Evolutionary conservation across 1,140 invertebrate genomes (phyloP), one percentile per base, ranked within the genome.

Genomic region (Aphelinus atriplicis): DNA sequence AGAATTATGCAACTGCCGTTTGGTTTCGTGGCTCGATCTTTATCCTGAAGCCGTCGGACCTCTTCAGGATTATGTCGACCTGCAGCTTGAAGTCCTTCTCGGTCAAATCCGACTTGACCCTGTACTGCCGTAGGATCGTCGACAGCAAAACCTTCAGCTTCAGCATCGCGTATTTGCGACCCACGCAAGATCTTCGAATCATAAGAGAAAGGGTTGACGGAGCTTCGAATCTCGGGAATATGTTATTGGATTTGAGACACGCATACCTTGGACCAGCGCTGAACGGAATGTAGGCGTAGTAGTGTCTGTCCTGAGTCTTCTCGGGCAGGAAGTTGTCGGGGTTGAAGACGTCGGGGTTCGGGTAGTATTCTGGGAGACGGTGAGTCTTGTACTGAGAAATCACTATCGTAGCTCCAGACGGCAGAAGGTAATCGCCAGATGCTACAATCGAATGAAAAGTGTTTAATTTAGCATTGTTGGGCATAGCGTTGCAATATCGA

Each of bases 301-400:
- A 96, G 84, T 93, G 93, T 82, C 96, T 89, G 82, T 92, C 91
- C 66, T 93, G 91, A 64, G 91, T 91, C 73, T 92, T 92, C 84
- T 97, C 96, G 0, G 94, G 93, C 61, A 96, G 87, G 89, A 98
- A 98, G 83, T 97, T 93, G 77, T 98, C 96, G 0, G 97, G 97
- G 88, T 98, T 90, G 84, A 97, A 98, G 68, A 88, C 90, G 50
- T 94, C 90, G 0, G 97, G 95, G 83, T 98, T 93, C 1, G 94
- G 92, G 84, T 94, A 98, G 76, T 92, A 90, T 77, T 96, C 92
- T 7, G 90, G 85, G 68, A 93, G 89, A 65, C 95, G 92, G 86
- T 98, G 96, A 50, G 96, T 86, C 80, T 92, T 91, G 81, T 90
- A 93, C 10, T 90, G 91, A 1, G 89, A 82, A 61, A 96, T 90